These are phyloP conservation scores for Xestobium rufovillosum DNA, from an alignment of 2,888 invertebrate species.

Conservation along the genomic window DNA sequence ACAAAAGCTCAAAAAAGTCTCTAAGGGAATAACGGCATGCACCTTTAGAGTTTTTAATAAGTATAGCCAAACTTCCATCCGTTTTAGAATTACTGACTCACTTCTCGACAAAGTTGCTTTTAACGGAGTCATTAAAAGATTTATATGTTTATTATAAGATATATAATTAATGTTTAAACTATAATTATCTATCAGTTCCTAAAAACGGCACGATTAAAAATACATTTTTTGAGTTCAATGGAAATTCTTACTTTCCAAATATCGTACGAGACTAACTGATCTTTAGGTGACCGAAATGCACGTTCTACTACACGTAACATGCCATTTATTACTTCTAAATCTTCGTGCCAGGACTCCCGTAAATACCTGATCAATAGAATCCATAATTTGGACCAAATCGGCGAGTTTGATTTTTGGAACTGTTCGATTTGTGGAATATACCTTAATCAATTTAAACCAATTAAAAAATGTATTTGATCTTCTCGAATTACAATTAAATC, in stretches of 20 bases:
- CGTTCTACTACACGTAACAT: background rate
- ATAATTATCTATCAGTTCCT: conserved; percentile 1
- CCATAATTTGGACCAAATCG: conserved; percentile 1
- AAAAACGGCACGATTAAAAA: no score
- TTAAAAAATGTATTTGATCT: no score
- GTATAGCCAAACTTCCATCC: background rate
- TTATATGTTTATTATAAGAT: background rate
- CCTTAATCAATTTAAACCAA: no score
- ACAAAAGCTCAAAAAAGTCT: background rate
- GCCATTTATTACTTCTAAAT: background rate
- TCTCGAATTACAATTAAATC: no score
- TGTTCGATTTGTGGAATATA: no score
- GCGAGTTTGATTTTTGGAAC: no score
- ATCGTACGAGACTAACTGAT: conserved; percentile 1
- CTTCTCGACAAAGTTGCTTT: background rate
- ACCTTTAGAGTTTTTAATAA: background rate
- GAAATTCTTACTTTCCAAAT: background rate
- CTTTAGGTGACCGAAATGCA: background rate
- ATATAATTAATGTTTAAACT: background rate
- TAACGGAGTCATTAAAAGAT: conserved; percentile 1
- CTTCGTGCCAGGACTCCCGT: background rate
- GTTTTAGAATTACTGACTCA: background rate
- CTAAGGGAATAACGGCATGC: background rate
- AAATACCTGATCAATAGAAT: background rate
- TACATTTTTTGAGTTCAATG: background rate